phyloP scores from a whole-genome alignment of 2,797 vertebrate species.

The Melanotaenia trifasciata region DNA sequence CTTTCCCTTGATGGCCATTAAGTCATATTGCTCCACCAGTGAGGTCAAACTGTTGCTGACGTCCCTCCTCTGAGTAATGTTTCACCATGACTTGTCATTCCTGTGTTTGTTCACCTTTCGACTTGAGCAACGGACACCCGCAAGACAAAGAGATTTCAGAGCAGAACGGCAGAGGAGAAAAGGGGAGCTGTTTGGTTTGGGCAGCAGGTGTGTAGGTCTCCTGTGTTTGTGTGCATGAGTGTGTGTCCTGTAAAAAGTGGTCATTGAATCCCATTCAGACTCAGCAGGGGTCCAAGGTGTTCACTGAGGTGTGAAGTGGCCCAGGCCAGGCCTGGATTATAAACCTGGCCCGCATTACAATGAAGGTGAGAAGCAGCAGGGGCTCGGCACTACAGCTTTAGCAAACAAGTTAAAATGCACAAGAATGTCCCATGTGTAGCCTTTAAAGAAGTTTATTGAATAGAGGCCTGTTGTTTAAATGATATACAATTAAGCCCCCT shows the following conservation, averaged over 20 bases:
- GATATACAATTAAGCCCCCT: constrained; percentile 66
- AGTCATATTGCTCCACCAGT: constrained; percentile 51
- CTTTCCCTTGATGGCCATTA: constrained; percentile 67
- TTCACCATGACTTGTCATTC: constrained; percentile 25
- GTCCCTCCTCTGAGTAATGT: constrained; percentile 67
- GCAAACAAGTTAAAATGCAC: constrained; percentile 69
- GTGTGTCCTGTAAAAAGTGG: constrained; percentile 51
- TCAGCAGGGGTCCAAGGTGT: constrained; percentile 63
- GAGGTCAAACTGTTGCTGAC: constrained; percentile 62
- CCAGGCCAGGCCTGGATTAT: constrained; percentile 64
- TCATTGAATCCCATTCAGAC: constrained; percentile 62
- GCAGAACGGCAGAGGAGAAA: constrained; percentile 22
- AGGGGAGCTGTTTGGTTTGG: constrained; percentile 59
- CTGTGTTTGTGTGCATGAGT: constrained; percentile 36
- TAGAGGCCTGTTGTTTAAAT: constrained; percentile 64
- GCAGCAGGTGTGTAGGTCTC: constrained; percentile 64
- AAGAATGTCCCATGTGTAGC: constrained; percentile 40
- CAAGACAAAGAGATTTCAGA: constrained; percentile 58
- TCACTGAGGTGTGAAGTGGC: constrained; percentile 78
- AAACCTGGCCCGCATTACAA: constrained; percentile 75
- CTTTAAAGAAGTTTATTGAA: constrained; percentile 50
- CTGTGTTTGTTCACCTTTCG: constrained; percentile 74
- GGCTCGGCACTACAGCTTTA: constrained; percentile 45
- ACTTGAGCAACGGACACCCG: constrained; percentile 64
- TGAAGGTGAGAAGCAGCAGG: constrained; percentile 73